Percentiles rank a stretch among this genome's conserved stretches.
phyloP scores from a whole-genome alignment of 2,888 invertebrate genomes.

The Perizoma flavofasciatum region DNA sequence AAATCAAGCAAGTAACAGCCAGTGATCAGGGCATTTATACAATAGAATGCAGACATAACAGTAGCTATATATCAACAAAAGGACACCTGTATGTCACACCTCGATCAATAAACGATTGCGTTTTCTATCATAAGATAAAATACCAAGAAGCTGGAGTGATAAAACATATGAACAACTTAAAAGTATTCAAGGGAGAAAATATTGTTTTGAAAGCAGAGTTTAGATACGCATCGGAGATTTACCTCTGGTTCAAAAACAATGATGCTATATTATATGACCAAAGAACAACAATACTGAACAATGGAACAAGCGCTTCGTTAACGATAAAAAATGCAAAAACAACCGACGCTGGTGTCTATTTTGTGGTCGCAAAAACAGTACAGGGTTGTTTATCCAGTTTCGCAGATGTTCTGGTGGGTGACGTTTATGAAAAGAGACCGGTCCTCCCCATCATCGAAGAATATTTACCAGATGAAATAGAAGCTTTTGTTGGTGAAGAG shows the following conservation, averaged over 20 bases:
- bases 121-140: constrained; percentile 15
- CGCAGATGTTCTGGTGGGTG: constrained; percentile 41
- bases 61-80: constrained; percentile 33
- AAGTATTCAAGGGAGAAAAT: constrained; percentile 34
- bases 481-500: constrained; percentile 42
- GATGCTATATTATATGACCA: constrained; percentile 28
- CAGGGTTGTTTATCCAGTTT: constrained; percentile 43
- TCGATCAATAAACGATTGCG: constrained; percentile 12
- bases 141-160: constrained; percentile 19
- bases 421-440: constrained; percentile 14
- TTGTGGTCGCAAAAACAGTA: constrained; percentile 40
- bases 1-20: constrained; percentile 34
- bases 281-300: constrained; percentile 34
- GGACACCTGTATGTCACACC: constrained; percentile 41
- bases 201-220: constrained; percentile 41
- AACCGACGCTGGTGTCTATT: constrained; percentile 48
- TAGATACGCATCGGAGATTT: constrained; percentile 19
- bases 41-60: constrained; percentile 34
- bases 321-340: constrained; percentile 36
- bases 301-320: constrained; percentile 22
- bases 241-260: constrained; percentile 48
- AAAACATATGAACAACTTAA: constrained; percentile 37
- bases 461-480: constrained; percentile 39
- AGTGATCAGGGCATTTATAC: constrained; percentile 46
- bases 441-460: constrained; percentile 39